Percentiles rank a stretch among this genome's conserved stretches.
phyloP scores from a whole-genome alignment of 2,113 vertebrate species.

The Microcebus lehilahytsara region DNA sequence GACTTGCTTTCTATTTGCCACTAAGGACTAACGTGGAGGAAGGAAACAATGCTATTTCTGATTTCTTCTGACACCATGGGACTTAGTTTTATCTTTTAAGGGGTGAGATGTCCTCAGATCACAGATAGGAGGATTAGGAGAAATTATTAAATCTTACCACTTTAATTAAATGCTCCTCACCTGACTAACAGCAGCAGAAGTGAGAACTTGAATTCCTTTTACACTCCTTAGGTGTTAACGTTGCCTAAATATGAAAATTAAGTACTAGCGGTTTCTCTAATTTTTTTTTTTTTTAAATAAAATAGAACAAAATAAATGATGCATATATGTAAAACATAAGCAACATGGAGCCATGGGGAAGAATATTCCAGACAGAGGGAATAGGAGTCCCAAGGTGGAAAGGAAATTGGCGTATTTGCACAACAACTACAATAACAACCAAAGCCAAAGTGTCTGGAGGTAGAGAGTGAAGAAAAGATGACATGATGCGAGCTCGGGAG shows the following conservation, averaged over 20 bases:
- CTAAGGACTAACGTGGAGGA: neutral
- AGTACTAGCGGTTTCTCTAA: slow-evolving; percentile 44
- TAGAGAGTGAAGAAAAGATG: neutral
- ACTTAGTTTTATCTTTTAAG: slow-evolving; percentile 31
- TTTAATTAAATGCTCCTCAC: slow-evolving; percentile 73
- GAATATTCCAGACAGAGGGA: neutral
- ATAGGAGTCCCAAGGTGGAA: neutral
- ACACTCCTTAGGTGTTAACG: slow-evolving; percentile 59
- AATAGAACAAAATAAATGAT: slow-evolving; percentile 27
- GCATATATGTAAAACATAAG: neutral
- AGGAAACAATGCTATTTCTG: neutral
- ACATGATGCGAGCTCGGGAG: neutral
- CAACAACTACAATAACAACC: neutral
- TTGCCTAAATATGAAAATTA: slow-evolving; percentile 62
- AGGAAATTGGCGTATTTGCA: neutral
- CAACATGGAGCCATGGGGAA: neutral
- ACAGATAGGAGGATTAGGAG: slow-evolving; percentile 46
- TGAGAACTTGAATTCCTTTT: slow-evolving; percentile 59
- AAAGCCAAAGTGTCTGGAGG: neutral
- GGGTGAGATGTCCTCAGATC: slow-evolving; percentile 21
- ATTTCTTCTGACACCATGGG: neutral
- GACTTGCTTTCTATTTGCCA: neutral
- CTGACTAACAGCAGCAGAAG: slow-evolving; percentile 65
- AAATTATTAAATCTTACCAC: slow-evolving; percentile 64
- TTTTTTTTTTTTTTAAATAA: too few relatives aligned